These are phyloP conservation scores for Cephus runcator DNA, from an alignment of 2,888 invertebrate species.

Conservation along the genomic window DNA sequence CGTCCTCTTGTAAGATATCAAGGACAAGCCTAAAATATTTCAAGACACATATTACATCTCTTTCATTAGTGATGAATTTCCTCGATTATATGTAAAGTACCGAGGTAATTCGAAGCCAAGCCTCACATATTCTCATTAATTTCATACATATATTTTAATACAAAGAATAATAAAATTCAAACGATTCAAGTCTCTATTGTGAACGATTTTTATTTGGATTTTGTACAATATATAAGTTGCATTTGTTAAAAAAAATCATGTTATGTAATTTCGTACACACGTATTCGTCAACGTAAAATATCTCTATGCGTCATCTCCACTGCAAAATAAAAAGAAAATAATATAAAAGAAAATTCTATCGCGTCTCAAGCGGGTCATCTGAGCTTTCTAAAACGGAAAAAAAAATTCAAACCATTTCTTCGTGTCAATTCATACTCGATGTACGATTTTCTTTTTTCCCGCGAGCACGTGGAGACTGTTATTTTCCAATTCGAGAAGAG, in stretches of 20 bases:
- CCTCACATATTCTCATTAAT: too few species aligned
- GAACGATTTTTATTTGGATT: too few species aligned
- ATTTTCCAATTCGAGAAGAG: background rate
- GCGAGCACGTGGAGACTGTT: background rate
- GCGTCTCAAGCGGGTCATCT: background rate
- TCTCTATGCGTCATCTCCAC: background rate
- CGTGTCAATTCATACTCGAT: background rate
- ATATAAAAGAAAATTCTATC: background rate
- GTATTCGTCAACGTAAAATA: background rate
- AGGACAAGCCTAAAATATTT: too few species aligned
- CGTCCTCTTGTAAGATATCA: too few species aligned
- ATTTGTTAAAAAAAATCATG: background rate
- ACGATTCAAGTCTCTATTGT: too few species aligned
- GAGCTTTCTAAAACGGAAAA: background rate
- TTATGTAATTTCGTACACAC: background rate
- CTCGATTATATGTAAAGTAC: too few species aligned
- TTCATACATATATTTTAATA: too few species aligned
- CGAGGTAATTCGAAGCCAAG: too few species aligned
- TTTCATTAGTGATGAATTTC: too few species aligned
- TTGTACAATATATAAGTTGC: too few species aligned
- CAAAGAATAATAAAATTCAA: too few species aligned
- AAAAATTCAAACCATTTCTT: background rate
- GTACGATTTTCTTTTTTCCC: background rate
- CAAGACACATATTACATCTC: too few species aligned
- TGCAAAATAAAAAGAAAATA: background rate